Base-by-base conservation (phyloP, 2,888 invertebrate genomes). In the Junonia oenone region DNA sequence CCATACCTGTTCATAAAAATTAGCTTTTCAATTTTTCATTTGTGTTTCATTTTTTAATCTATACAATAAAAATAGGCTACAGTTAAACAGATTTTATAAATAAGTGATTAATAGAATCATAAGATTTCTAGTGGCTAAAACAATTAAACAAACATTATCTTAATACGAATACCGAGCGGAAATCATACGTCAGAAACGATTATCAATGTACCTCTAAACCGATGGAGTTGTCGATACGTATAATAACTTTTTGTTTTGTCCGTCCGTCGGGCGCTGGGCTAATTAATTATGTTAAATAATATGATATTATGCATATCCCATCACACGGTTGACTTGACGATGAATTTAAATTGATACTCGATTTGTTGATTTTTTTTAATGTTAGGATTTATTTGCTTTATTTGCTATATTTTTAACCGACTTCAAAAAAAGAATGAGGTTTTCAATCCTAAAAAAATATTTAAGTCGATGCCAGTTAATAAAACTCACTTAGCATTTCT, bases 211-310 rank as follows among this genome's bases (percentile, higher is more conserved):
- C 76, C 76, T 80, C 76, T 80, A 72, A 78, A 71, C 78, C 76
- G 83, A 84, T 82, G 82, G 74, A 76, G 72, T 66, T 80, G 83
- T 87, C 87, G 87, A 87, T 88, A 86, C 26, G 43, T 69, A 77
- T 79, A 73, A 76, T 82, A 76, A 73, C 55, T 84, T 81, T 79
- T 88, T 85, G 82, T 88, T 86, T 85, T 85, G 84, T 87, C 78
- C 74, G 77, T 80, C 80, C 75, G 82, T 83, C 80, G 64, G 68
- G 69, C 22, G 43, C 43, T 22, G 66, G 72, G 71, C 75, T 82
- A 83, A 86, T 88, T 87, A 85, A 86, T 88, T 87, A 88, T 86
- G 81, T 83, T 77, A 81, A 87, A 86, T 86, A 81, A 81, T 78
- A 76, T 73, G 79, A 81, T 83, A 86, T 83, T 87, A 85, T 86